These are phyloP conservation scores for Leptobrachium ailaonicum DNA, from an alignment of 2,113 vertebrate species.

Conservation along the genomic window DNA sequence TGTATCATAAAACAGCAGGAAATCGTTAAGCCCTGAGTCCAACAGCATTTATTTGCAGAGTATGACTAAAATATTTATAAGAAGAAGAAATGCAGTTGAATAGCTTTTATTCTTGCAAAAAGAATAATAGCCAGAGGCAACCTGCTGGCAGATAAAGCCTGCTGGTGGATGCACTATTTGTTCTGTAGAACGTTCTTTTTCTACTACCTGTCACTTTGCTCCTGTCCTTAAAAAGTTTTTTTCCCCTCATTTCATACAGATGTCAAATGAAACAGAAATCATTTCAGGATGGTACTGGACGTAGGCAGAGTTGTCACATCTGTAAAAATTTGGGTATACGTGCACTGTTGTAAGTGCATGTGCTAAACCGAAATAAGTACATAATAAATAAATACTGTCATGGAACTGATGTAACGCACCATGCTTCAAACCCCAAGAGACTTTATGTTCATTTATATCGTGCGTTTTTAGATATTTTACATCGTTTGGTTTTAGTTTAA, in stretches of 20 bases:
- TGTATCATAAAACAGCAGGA: conserved; percentile 19
- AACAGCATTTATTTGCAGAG: conserved; percentile 35
- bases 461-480: too few relatives aligned
- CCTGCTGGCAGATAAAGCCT: conserved; percentile 34
- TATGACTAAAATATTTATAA: conserved; percentile 36
- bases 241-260: conserved; percentile 17
- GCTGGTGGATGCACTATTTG: conserved; percentile 40
- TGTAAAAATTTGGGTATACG: not conserved
- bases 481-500: too few relatives aligned
- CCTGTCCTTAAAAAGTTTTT: not conserved
- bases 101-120: conserved; percentile 31
- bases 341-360: not conserved
- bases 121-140: conserved; percentile 40
- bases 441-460: too few relatives aligned
- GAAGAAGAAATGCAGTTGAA: conserved; percentile 18
- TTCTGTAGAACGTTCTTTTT: conserved; percentile 32
- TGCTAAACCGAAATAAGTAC: not conserved
- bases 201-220: conserved; percentile 20
- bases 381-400: too few relatives aligned
- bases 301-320: not conserved
- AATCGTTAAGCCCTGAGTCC: conserved; percentile 12
- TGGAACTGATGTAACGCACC: too few relatives aligned
- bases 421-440: too few relatives aligned
- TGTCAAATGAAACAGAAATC: conserved; percentile 8
- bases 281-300: not conserved